Evolutionary conservation across 2,888 invertebrate species (phyloP).

Genomic region (Antheraea assamensis): DNA sequence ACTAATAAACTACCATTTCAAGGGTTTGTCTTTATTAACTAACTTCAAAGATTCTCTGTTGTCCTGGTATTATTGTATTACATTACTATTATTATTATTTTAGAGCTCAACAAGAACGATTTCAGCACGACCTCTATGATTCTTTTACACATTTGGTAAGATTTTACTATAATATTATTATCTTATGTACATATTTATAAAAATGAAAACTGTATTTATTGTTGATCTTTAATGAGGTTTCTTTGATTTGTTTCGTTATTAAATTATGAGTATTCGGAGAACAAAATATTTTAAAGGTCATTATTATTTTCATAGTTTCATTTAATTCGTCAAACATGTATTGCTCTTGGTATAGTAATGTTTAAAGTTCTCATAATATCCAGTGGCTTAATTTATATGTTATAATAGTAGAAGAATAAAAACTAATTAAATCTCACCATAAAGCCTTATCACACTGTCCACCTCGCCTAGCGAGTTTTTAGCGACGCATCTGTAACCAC

Average conservation of each 20-base stretch:
- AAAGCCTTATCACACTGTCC: constrained; percentile 92
- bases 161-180: too few species aligned
- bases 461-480: constrained; percentile 94
- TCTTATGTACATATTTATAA: too few species aligned
- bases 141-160: too few species aligned
- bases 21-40: not conserved
- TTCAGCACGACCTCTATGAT: too few species aligned
- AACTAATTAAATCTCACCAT: constrained; percentile 84
- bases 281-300: not conserved
- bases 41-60: too few species aligned
- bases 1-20: not conserved
- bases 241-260: too few species aligned
- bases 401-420: not conserved
- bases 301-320: not conserved
- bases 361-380: not conserved
- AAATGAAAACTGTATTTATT: too few species aligned
- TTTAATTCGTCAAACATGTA: not conserved
- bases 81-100: too few species aligned
- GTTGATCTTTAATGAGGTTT: too few species aligned
- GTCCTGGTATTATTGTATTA: too few species aligned
- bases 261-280: too few species aligned
- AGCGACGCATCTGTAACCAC: constrained; percentile 92
- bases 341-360: not conserved
- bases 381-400: not conserved
- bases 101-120: too few species aligned